Conservation (phyloP, 2,113 vertebrate genomes). For the Aegithalos caudatus region DNA sequence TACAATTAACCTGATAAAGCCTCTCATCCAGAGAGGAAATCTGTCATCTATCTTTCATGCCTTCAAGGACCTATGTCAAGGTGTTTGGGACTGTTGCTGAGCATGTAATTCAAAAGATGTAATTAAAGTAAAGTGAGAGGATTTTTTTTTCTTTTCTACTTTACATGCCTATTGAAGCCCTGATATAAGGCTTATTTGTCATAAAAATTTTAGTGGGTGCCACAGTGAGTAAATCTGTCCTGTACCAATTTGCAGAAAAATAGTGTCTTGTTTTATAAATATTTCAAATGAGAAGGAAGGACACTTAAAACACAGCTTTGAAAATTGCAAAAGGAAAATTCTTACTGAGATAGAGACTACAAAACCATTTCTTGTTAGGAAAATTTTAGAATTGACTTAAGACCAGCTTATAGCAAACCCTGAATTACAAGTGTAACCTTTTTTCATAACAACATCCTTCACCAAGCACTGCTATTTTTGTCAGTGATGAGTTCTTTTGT, state of each 20-base stretch:
- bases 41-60: neutral
- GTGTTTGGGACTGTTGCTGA: neutral
- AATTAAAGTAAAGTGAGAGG: neutral
- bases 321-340: neutral
- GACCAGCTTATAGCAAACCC: neutral
- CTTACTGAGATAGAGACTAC: neutral
- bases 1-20: neutral
- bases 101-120: neutral
- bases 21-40: neutral
- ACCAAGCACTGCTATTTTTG: neutral
- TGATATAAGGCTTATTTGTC: neutral
- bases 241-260: neutral
- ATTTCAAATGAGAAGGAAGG: neutral
- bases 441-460: neutral
- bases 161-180: neutral
- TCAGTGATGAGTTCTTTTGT: neutral
- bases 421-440: neutral
- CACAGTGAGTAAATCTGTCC: neutral
- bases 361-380: neutral
- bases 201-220: neutral
- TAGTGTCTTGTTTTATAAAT: neutral
- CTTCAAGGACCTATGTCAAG: neutral
- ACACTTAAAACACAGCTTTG: neutral
- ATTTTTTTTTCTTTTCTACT: neutral
- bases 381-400: neutral